Evolutionary conservation across 2,888 invertebrate species (phyloP), one percentile per base, ranked within the genome.

Genomic region (Phania funesta): DNA sequence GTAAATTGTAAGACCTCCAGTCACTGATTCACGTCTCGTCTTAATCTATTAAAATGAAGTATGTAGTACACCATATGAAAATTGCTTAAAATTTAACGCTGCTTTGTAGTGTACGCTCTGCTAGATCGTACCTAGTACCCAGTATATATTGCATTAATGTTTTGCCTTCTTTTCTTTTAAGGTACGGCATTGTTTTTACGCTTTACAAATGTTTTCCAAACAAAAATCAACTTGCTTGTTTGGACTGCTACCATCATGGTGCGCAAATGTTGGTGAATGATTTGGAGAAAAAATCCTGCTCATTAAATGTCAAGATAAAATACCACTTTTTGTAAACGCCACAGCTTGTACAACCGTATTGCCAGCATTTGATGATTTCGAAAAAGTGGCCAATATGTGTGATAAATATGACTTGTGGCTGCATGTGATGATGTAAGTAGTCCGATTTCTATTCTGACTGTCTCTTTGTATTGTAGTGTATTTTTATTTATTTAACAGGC

Each of bases 261-360:
- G 96, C 96, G 0, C 93, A 94, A 85, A 96, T 97, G 94, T 86
- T 93, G 1, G 90, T 93, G 0, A 87, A 91, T 0, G 93, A 94
- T 38, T 90, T 97, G 8, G 93, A 93, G 64, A 86, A 87, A 92
- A 93, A 16, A 93, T 96, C 38, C 84, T 90, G 20, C 87, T 90
- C 16, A 92, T 92, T 0, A 89, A 89, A 91, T n/a, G n/a, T n/a
- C n/a, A n/a, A 0, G 93, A 93, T 0, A 92, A 91, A 80, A 88
- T 92, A 48, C 95, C 96, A 0, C 92, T 95, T 76, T 92, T 95
- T 87, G 95, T 96, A 1, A 95, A 95, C 84, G 95, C 94, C 0
- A 96, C 95, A 0, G 93, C 94, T 2, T 97, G 96, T 0, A 96
- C 96, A 0, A 97, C 97, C 0, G 96, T 97, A 0, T 90, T 97